phyloP scores from a whole-genome alignment of 2,888 invertebrate genomes.

The Ophion costatus region DNA sequence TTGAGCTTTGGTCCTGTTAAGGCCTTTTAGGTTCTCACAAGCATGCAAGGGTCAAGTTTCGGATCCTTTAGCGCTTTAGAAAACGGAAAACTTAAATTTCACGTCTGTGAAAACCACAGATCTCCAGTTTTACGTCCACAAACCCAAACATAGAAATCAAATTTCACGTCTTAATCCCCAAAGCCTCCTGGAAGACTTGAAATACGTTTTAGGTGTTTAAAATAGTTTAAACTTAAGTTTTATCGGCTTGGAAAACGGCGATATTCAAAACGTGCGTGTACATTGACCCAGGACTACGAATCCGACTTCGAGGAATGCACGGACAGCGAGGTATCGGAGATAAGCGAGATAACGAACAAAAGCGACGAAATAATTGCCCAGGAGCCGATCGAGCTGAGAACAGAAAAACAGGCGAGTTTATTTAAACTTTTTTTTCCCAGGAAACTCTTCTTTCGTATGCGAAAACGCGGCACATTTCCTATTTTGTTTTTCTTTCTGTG shows the following conservation, averaged over 20 bases:
- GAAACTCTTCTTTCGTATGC: background rate
- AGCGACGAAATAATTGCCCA: constrained; percentile 67
- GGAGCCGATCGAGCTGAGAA: constrained; percentile 77
- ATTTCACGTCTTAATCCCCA: background rate
- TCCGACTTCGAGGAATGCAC: constrained; percentile 84
- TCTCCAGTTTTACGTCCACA: no score
- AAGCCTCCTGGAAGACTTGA: background rate
- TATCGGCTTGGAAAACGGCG: background rate
- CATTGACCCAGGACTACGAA: constrained; percentile 84
- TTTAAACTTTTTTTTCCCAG: background rate
- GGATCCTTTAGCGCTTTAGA: no score
- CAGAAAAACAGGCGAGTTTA: constrained; percentile 70
- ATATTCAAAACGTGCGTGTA: background rate
- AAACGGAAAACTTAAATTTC: no score
- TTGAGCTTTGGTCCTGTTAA: no score
- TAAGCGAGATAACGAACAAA: constrained; percentile 75
- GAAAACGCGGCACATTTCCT: background rate
- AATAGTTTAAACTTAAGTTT: background rate
- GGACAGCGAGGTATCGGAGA: constrained; percentile 75
- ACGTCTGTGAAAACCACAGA: background rate
- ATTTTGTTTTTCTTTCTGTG: background rate
- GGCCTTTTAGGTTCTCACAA: no score
- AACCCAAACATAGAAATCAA: no score
- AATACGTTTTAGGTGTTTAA: background rate
- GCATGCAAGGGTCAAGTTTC: no score